Percentiles rank a stretch among this genome's conserved stretches.
Conservation (phyloP, 2,888 invertebrate species). For the Hoplodrina blanda region DNA sequence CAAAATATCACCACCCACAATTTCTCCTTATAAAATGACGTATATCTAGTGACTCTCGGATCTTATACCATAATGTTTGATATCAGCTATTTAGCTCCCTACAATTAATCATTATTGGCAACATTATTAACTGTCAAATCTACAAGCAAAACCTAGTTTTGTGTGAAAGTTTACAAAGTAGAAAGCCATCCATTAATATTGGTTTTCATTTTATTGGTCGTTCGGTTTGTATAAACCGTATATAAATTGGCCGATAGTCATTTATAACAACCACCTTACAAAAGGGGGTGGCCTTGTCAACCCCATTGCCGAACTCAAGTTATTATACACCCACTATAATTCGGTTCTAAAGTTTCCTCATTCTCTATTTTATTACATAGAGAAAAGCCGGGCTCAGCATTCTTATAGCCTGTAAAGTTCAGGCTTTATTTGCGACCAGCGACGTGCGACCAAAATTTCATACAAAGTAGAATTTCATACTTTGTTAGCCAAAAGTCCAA, state of each 20-base stretch:
- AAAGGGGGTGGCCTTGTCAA: slow-evolving; percentile 17
- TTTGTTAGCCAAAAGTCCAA: slow-evolving; percentile 21
- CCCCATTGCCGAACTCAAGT: slow-evolving; percentile 30
- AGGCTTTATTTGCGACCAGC: slow-evolving; percentile 33
- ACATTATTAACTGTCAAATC: neutral
- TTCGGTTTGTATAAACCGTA: slow-evolving; percentile 33
- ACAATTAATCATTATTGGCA: neutral
- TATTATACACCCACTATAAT: slow-evolving; percentile 29
- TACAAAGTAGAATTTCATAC: slow-evolving; percentile 44
- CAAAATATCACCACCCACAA: no score
- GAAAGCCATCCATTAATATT: neutral
- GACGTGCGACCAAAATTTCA: slow-evolving; percentile 38
- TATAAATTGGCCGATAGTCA: slow-evolving; percentile 26
- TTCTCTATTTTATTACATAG: slow-evolving; percentile 44
- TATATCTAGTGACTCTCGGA: neutral
- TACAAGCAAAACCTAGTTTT: neutral
- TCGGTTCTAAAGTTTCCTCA: slow-evolving; percentile 35
- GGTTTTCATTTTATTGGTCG: slow-evolving; percentile 2
- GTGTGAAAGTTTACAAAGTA: neutral
- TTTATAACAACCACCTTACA: slow-evolving; percentile 12
- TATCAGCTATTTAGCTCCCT: neutral
- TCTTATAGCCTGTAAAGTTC: slow-evolving; percentile 46
- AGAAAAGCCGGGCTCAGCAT: slow-evolving; percentile 44
- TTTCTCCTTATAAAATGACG: no score
- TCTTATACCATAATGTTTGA: neutral